Base-by-base conservation (phyloP, 1,140 invertebrate species). In the Watersipora subatra region DNA sequence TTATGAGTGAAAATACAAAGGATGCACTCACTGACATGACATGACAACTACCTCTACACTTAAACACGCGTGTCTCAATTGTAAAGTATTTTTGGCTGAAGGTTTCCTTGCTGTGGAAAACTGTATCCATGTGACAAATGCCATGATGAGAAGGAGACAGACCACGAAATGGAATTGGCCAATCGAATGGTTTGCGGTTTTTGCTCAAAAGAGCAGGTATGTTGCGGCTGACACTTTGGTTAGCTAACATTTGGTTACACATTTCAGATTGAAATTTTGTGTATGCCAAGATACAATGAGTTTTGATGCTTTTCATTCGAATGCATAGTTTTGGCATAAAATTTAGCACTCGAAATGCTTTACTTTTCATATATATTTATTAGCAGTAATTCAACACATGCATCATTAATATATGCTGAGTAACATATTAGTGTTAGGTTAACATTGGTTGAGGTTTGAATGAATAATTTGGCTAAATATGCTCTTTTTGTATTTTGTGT, bases 91-190 rank as follows among this genome's bases (percentile, higher is more conserved):
- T 59, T 65, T n/a, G 7, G 64, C 67, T 65, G 2, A 30, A 78
- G 78, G 63, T 81, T 81, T 70, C 80, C 80, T 19, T 81, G 80
- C 59, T 81, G 80, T 73, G 79, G 79, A 25, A 77, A 78, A 68
- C 67, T 71, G 2, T 81, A 80, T 65, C 80, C 80, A 15, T 81
- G 80, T 71, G 80, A 81, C 68, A 24, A 78, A 1, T 81, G 80
- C 64, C 80, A 81, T 69, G 74, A 81, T 66, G 76, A 78, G 56
- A 74, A 78, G 22, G 78, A 78, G 66, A 68, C 66, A 19, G 71
- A 71, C 61, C 80, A 81, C 69, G 79, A 81, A 62, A 81, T 81
- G 77, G 73, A 73, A 66, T 73, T 70, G 66, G 80, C 80, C 61
- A 79, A 72, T 56, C 63, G 79, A 61, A 79, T 81, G 73, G 74